A percentile compares a stretch with the other conserved stretches of the same genome.
These are phyloP conservation scores for Phasia obesa DNA, from an alignment of 2,888 invertebrate genomes.

Conservation along the genomic window DNA sequence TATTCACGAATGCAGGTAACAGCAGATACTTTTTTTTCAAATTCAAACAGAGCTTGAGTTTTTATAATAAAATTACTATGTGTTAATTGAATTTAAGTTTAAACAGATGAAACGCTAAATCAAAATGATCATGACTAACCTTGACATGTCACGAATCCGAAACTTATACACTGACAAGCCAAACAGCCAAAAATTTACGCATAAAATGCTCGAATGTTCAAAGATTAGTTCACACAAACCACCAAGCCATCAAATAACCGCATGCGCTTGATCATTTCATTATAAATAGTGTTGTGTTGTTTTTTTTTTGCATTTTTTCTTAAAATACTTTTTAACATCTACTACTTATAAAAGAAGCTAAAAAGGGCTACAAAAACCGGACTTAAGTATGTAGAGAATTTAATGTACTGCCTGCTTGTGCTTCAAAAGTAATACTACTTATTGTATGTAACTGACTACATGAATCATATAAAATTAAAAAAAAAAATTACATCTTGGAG, in stretches of 20 bases:
- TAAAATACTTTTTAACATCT: neutral
- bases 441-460: constrained; percentile 21
- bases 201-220: constrained; percentile 3
- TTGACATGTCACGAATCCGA: neutral
- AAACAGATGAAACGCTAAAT: no score
- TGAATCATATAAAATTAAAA: neutral
- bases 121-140: no score
- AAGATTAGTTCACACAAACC: neutral
- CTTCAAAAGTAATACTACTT: constrained; percentile 15
- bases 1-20: no score
- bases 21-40: no score
- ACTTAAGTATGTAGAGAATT: constrained; percentile 34
- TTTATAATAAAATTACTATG: no score
- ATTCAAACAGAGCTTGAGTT: no score
- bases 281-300: constrained; percentile 23
- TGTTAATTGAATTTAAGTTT: no score
- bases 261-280: constrained; percentile 58
- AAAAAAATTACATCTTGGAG: constrained; percentile 47
- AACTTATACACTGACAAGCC: neutral
- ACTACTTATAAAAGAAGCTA: constrained; percentile 14
- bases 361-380: constrained; percentile 55
- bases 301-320: constrained; percentile 18
- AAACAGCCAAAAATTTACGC: neutral
- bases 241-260: constrained; percentile 25
- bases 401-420: constrained; percentile 19